Conservation (phyloP, 1,140 invertebrate genomes). For the Centruroides sculpturatus region DNA sequence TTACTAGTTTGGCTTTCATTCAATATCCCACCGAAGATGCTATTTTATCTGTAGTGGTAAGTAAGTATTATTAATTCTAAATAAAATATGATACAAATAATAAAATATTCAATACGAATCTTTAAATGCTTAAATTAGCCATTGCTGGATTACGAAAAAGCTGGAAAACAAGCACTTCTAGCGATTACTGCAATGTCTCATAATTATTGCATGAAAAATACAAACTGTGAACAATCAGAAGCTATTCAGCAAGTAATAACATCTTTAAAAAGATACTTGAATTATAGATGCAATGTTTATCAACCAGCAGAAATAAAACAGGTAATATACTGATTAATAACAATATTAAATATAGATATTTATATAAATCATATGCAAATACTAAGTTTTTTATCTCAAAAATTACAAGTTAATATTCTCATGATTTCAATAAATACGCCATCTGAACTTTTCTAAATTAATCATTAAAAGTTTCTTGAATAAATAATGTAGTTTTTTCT, state of each 20-base stretch:
- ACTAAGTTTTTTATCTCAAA: no score
- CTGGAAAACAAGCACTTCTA: constrained; percentile 31
- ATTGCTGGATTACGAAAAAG: constrained; percentile 40
- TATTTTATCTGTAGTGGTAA: constrained; percentile 46
- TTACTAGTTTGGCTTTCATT: constrained; percentile 41
- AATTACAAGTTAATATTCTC: no score
- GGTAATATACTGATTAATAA: constrained; percentile 20
- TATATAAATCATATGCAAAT: no score
- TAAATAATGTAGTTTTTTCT: background rate
- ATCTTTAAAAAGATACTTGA: constrained; percentile 44
- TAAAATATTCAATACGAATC: no score
- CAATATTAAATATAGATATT: no score
- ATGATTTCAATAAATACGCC: no score
- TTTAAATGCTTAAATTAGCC: constrained; percentile 25
- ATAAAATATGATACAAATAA: no score
- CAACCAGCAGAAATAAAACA: constrained; percentile 48
- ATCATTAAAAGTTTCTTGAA: no score
- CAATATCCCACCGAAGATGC: constrained; percentile 54
- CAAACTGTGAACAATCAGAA: constrained; percentile 23
- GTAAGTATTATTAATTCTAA: constrained; percentile 23
- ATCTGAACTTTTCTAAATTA: no score
- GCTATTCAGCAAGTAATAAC: constrained; percentile 43
- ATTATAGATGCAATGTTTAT: constrained; percentile 35
- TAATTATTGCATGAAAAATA: constrained; percentile 29
- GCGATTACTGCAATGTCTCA: constrained; percentile 33